phyloP scores from a whole-genome alignment of 2,888 invertebrate species.

The Pyralis farinalis region DNA sequence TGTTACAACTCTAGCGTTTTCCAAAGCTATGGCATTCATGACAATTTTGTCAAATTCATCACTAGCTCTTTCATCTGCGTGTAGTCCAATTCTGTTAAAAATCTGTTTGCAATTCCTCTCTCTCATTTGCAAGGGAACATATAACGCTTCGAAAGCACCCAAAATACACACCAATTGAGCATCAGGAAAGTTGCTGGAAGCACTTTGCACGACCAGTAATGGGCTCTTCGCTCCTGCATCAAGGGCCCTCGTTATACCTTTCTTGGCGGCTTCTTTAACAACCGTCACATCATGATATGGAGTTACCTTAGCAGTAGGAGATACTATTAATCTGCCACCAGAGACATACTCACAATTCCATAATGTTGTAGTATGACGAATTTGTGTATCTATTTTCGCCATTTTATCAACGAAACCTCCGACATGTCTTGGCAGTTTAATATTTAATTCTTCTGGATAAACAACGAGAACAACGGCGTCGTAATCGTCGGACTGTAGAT shows the following conservation, averaged over 20 bases:
- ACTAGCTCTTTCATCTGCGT: conserved; percentile 77
- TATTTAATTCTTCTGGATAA: background rate
- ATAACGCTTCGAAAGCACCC: conserved; percentile 92
- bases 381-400: background rate
- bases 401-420: background rate
- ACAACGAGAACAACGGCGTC: background rate
- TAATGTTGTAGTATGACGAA: background rate
- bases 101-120: conserved; percentile 85
- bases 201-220: conserved; percentile 84
- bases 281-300: conserved; percentile 58
- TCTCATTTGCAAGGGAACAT: conserved; percentile 91
- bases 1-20: conserved; percentile 62
- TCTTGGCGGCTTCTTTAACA: conserved; percentile 83
- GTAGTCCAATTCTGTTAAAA: conserved; percentile 80
- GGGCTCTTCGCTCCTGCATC: conserved; percentile 88
- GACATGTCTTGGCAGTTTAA: background rate
- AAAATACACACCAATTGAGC: conserved; percentile 88
- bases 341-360: conserved; percentile 41
- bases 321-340: conserved; percentile 82
- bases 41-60: conserved; percentile 76
- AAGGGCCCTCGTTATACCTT: conserved; percentile 87
- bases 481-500: background rate
- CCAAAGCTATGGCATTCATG: conserved; percentile 83
- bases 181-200: conserved; percentile 81
- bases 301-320: conserved; percentile 87